A percentile compares a stretch with the other conserved stretches of the same genome.
Conservation (phyloP, 2,888 invertebrate genomes). For the Lasioglossum oenotherae region DNA sequence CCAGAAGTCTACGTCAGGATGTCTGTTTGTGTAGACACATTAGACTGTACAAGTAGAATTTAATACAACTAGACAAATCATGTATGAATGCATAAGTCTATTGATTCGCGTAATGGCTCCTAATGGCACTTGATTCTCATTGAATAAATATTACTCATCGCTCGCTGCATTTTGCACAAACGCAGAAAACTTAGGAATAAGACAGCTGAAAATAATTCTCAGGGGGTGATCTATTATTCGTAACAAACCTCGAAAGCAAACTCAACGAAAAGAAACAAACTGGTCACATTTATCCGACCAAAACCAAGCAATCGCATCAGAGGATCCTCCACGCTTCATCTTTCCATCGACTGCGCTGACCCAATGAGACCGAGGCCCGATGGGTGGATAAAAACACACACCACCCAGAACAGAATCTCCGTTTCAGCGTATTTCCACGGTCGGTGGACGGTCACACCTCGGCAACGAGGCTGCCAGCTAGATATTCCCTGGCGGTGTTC, state of each 20-base stretch:
- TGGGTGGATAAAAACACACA: neutral
- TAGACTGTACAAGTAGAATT: neutral
- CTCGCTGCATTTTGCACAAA: neutral
- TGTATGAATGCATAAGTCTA: neutral
- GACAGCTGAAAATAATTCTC: neutral
- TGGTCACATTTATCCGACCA: neutral
- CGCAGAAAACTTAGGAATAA: neutral
- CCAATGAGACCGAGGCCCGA: neutral
- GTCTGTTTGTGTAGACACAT: neutral
- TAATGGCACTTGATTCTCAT: neutral
- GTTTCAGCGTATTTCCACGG: slow-evolving; percentile 6
- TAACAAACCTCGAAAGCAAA: neutral
- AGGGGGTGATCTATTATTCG: neutral
- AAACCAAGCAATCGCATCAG: neutral
- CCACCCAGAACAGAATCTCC: neutral
- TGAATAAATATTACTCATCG: neutral
- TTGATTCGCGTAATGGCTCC: neutral
- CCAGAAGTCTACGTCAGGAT: neutral
- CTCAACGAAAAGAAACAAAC: neutral
- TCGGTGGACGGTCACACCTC: slow-evolving; percentile 6
- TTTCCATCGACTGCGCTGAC: neutral
- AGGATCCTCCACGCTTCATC: neutral
- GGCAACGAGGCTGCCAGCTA: neutral
- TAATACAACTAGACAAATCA: neutral
- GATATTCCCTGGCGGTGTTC: neutral